phyloP scores from a whole-genome alignment of 2,113 vertebrate genomes.

The Gobius niger region DNA sequence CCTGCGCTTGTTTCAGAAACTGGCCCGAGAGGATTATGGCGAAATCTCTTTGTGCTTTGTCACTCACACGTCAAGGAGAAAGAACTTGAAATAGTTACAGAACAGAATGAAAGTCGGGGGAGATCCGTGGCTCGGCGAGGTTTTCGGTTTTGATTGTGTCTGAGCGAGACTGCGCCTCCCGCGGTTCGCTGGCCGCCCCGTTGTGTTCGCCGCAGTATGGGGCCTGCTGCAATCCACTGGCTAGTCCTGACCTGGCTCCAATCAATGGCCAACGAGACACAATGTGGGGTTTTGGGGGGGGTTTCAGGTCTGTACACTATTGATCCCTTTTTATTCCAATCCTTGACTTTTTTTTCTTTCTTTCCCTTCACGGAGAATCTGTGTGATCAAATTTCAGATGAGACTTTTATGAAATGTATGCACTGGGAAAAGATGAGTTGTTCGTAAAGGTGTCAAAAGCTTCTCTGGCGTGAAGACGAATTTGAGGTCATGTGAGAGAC shows the following conservation, averaged over 20 bases:
- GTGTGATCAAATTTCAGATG: neutral
- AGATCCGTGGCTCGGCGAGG: slow-evolving; percentile 12
- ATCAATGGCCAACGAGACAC: slow-evolving; percentile 59
- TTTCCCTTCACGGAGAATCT: neutral
- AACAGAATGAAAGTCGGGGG: neutral
- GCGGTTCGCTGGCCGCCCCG: slow-evolving; percentile 42
- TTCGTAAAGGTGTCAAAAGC: neutral
- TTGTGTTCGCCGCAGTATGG: slow-evolving; percentile 40
- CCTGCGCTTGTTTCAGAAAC: neutral
- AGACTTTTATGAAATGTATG: neutral
- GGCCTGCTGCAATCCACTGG: slow-evolving; percentile 39
- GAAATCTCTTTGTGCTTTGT: neutral
- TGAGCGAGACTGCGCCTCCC: slow-evolving; percentile 40
- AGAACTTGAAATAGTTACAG: neutral
- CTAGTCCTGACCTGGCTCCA: slow-evolving; percentile 44
- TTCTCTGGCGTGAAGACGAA: too few species aligned
- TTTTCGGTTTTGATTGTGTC: slow-evolving; percentile 38
- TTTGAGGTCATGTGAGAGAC: too few species aligned
- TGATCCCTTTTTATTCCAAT: slow-evolving; percentile 18
- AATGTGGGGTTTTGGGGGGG: slow-evolving; percentile 26
- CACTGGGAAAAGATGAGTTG: neutral
- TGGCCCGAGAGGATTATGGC: neutral
- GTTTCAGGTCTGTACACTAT: slow-evolving; percentile 33
- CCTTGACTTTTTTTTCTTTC: neutral
- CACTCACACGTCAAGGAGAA: neutral